These are phyloP conservation scores for Cyphomyrus plagiostoma DNA, from an alignment of 2,113 vertebrate species.

Conservation along the genomic window DNA sequence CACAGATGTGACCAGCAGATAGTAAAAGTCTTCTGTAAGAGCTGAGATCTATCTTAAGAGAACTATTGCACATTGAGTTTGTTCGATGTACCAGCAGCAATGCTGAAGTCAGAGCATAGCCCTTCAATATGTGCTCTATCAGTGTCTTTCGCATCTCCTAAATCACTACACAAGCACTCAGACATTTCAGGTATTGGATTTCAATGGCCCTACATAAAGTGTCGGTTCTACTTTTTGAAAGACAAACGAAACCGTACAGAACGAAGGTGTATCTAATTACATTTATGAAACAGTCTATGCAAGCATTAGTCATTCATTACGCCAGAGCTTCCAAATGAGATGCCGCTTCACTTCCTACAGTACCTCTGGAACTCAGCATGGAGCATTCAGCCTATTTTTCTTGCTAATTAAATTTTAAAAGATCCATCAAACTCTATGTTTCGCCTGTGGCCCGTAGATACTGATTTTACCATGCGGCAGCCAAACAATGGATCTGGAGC, in stretches of 20 bases:
- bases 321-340: neutral
- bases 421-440: neutral
- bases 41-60: neutral
- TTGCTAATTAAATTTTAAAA: neutral
- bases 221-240: neutral
- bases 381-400: neutral
- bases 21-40: neutral
- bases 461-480: neutral
- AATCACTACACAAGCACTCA: neutral
- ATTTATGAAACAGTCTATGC: neutral
- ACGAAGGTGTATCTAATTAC: neutral
- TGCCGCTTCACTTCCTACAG: neutral
- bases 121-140: neutral
- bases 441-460: neutral
- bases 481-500: neutral
- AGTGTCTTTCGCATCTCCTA: neutral
- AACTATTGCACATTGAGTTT: neutral
- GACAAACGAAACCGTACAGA: neutral
- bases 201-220: neutral
- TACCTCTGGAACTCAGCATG: neutral
- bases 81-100: neutral
- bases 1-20: neutral
- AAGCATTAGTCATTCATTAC: neutral
- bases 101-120: neutral
- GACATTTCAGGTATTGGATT: neutral